These are phyloP conservation scores for Ormyrus labotus DNA, from an alignment of 2,888 invertebrate genomes.

Conservation along the genomic window DNA sequence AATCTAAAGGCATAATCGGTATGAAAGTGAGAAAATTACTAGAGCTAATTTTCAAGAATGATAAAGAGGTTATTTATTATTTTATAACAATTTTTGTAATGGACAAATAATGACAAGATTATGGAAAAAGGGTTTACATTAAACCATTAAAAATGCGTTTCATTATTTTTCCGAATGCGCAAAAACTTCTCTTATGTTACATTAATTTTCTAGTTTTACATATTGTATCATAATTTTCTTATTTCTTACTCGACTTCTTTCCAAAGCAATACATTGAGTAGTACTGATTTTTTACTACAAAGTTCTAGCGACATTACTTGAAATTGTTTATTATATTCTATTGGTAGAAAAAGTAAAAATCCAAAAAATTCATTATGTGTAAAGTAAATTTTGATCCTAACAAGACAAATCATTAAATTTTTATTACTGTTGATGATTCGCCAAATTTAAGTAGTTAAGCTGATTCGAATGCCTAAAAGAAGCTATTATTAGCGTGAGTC, in stretches of 20 bases:
- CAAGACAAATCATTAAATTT: constrained; percentile 7
- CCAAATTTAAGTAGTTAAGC: neutral
- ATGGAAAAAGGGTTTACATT: neutral
- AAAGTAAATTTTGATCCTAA: neutral
- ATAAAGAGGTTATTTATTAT: constrained; percentile 29
- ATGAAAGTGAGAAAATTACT: constrained; percentile 1
- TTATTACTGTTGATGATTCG: constrained; percentile 10
- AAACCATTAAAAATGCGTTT: neutral
- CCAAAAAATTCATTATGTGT: constrained; percentile 5
- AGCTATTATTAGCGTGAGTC: neutral
- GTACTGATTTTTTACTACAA: constrained; percentile 27
- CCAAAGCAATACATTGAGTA: constrained; percentile 26
- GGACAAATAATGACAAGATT: neutral
- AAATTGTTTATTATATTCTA: constrained; percentile 12
- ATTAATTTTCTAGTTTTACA: constrained; percentile 28
- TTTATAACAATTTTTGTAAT: constrained; percentile 26
- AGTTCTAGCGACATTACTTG: neutral
- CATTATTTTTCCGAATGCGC: neutral
- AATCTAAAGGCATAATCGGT: constrained; percentile 2
- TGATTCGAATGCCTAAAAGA: constrained; percentile 21
- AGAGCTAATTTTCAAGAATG: neutral
- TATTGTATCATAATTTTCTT: constrained; percentile 3
- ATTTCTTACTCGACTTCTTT: constrained; percentile 28
- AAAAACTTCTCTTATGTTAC: neutral
- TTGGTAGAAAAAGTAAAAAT: constrained; percentile 6